phyloP scores from a whole-genome alignment of 2,797 vertebrate species.

The Nyctibius grandis region DNA sequence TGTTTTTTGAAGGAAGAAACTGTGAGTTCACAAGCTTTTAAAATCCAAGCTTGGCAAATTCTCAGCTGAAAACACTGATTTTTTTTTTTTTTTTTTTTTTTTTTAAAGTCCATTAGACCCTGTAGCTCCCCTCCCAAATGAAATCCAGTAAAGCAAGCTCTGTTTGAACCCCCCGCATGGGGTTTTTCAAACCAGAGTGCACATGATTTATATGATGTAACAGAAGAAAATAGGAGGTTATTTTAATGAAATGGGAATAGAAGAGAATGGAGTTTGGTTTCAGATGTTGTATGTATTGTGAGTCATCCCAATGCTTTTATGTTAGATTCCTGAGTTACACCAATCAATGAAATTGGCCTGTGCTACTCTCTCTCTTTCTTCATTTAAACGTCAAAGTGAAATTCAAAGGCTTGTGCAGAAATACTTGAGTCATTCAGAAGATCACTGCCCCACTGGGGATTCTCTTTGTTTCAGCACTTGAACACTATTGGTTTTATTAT shows the following conservation, averaged over 20 bases:
- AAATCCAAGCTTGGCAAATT: not conserved
- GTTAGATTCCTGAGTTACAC: constrained; percentile 63
- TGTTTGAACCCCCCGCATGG: not conserved
- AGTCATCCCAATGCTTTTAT: constrained; percentile 66
- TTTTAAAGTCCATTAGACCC: not conserved
- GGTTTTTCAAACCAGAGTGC: not conserved
- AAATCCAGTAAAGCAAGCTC: not conserved
- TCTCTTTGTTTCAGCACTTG: constrained; percentile 67
- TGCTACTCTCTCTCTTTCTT: constrained; percentile 56
- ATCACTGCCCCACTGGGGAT: constrained; percentile 60
- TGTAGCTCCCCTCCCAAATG: not conserved
- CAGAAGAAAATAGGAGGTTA: constrained; percentile 52
- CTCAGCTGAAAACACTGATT: not conserved
- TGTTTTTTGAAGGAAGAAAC: not conserved
- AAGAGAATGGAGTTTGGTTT: constrained; percentile 58
- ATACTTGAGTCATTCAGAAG: constrained; percentile 62
- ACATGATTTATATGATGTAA: not conserved
- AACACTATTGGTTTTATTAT: constrained; percentile 59
- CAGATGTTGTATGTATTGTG: constrained; percentile 56
- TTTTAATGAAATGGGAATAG: constrained; percentile 64
- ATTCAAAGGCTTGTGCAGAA: constrained; percentile 69
- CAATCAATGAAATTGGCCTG: constrained; percentile 67
- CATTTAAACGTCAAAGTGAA: constrained; percentile 72
- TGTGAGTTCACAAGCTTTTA: not conserved
- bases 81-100: not conserved